Evolutionary conservation across 2,888 invertebrate genomes (phyloP).

Genomic region (Drosophila quinaria): DNA sequence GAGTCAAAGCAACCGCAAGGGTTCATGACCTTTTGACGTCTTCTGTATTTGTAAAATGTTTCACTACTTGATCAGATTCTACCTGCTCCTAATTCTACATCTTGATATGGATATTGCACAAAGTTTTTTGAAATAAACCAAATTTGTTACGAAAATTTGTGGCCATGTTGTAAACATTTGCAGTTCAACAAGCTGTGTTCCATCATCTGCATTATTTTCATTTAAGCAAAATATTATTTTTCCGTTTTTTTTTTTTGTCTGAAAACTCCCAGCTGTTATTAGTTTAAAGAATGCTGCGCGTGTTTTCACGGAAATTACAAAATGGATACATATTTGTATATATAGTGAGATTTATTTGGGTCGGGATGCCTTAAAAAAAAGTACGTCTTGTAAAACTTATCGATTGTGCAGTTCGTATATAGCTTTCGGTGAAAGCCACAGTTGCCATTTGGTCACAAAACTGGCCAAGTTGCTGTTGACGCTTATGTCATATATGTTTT

Average conservation of each 20-base stretch:
- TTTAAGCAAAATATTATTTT: conserved; percentile 38
- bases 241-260: conserved; percentile 22
- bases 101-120: neutral
- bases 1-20: conserved; percentile 45
- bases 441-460: conserved; percentile 43
- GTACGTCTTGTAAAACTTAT: neutral
- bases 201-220: conserved; percentile 46
- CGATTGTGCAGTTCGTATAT: neutral
- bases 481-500: conserved; percentile 57
- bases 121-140: conserved; percentile 28
- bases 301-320: conserved; percentile 46
- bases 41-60: conserved; percentile 9
- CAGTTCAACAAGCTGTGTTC: conserved; percentile 46
- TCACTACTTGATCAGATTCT: conserved; percentile 11
- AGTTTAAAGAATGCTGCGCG: conserved; percentile 33
- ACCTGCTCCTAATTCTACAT: conserved; percentile 20
- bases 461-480: conserved; percentile 17
- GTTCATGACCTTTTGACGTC: conserved; percentile 67
- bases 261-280: conserved; percentile 61
- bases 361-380: conserved; percentile 36
- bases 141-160: conserved; percentile 35
- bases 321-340: conserved; percentile 3
- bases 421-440: conserved; percentile 56
- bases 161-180: conserved; percentile 39
- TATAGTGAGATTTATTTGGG: conserved; percentile 6